Evolutionary conservation across 1,140 invertebrate species (phyloP), one percentile per base, ranked within the genome.

Genomic region (Glossosoma conforme): DNA sequence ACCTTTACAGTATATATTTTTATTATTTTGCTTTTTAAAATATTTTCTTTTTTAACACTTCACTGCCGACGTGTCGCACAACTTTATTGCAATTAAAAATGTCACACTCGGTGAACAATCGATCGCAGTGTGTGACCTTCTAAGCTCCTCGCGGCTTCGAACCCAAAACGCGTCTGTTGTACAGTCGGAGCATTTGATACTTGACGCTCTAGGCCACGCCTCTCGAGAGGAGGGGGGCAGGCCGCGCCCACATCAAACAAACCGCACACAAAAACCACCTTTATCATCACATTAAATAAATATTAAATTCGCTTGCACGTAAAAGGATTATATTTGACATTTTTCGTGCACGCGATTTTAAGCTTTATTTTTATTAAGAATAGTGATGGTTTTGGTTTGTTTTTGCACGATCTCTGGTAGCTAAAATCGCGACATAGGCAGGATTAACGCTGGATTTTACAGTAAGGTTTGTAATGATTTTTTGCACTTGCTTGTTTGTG

Each of bases 391-490:
- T 28, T 28, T 28, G 6, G 13, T 37, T 13, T n/a, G 14, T 13
- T 11, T 32, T n/a, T n/a, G n/a, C n/a, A 33, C 49, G 49, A 52
- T 52, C 22, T 52, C 49, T 52, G 49, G 25, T 37, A 52, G 55
- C 55, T 50, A 57, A 57, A 57, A 57, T 57, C 55, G 55, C 46
- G 50, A 38, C 55, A 43, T 44, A 33, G 33, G 42, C 43, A 46
- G 54, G 54, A 56, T 56, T 56, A 56, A 48, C 36, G 28, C 35
- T 44, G 54, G 54, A 56, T 56, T 44, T 41, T 28, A 13, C 32
- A 33, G 19, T 40, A 28, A 36, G 54, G 46, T 44, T 48, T 33
- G 54, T 56, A 56, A 56, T 56, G 54, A 56, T 56, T 56, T 56
- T 56, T 52, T 56, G 45, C 46, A 42, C 41, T n/a, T 8, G 18